These are phyloP conservation scores for Rhamnusium bicolor DNA, from an alignment of 2,888 invertebrate genomes.

Conservation along the genomic window DNA sequence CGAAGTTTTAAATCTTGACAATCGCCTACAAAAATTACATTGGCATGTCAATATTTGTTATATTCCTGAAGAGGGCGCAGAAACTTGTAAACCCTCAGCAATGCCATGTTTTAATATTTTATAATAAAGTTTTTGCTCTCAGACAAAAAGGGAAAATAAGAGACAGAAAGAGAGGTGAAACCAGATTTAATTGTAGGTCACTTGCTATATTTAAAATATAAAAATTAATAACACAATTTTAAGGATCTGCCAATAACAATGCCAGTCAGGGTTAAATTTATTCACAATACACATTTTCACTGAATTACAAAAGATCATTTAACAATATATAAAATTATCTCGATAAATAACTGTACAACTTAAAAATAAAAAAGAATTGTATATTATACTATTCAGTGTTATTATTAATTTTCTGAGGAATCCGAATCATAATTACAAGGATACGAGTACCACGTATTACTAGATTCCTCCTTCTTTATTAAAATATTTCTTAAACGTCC, in stretches of 20 bases:
- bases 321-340: slow-evolving; percentile 53
- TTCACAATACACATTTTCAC: slow-evolving; percentile 41
- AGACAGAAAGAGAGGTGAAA: background rate
- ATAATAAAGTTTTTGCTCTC: no score
- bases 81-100: no score
- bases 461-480: slow-evolving; percentile 45
- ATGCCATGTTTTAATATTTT: no score
- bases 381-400: slow-evolving; percentile 21
- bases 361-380: slow-evolving; percentile 41
- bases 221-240: background rate
- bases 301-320: slow-evolving; percentile 46
- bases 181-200: background rate
- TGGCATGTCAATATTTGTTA: no score
- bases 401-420: slow-evolving; percentile 48
- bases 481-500: slow-evolving; percentile 44
- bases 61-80: no score
- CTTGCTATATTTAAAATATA: background rate
- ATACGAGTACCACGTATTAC: slow-evolving; percentile 48
- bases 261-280: slow-evolving; percentile 40
- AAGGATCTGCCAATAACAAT: background rate
- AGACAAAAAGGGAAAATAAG: background rate
- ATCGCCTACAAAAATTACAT: no score
- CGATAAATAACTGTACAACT: slow-evolving; percentile 54
- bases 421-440: slow-evolving; percentile 52
- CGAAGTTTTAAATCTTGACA: no score